Percentiles rank a stretch among this genome's conserved stretches.
Evolutionary conservation across 2,888 invertebrate species (phyloP).

Genomic region (Rhagonycha lutea): DNA sequence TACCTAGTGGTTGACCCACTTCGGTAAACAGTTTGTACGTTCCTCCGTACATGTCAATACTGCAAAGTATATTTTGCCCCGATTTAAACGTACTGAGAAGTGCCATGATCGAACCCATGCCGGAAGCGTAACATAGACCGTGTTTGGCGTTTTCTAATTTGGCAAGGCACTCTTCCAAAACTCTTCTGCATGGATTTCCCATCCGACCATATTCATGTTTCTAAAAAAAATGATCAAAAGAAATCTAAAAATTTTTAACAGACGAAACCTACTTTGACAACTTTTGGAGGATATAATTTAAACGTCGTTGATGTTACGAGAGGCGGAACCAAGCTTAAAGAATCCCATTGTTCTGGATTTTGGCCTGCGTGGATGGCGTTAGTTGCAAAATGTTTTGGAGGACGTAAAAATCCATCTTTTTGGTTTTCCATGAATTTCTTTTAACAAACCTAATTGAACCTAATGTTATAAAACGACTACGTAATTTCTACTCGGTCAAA

Average conservation of each 20-base stretch:
- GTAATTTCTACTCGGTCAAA: too few relatives aligned
- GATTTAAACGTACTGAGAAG: slow-evolving; percentile 71
- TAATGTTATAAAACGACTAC: too few relatives aligned
- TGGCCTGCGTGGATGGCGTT: slow-evolving; percentile 91
- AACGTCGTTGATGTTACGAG: slow-evolving; percentile 91
- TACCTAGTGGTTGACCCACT: slow-evolving; percentile 60
- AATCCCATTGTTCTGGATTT: slow-evolving; percentile 87
- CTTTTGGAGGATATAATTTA: slow-evolving; percentile 84
- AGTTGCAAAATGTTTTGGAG: slow-evolving; percentile 78
- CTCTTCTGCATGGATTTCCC: slow-evolving; percentile 87
- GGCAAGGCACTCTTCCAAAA: slow-evolving; percentile 83
- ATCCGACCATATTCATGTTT: slow-evolving; percentile 87
- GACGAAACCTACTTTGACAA: not conserved
- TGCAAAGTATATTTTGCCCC: slow-evolving; percentile 87
- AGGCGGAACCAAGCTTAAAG: slow-evolving; percentile 84
- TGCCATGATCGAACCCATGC: slow-evolving; percentile 79
- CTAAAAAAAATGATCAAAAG: slow-evolving; percentile 52
- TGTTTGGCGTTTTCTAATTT: slow-evolving; percentile 83
- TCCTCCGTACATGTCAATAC: slow-evolving; percentile 92
- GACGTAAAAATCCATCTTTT: slow-evolving; percentile 58
- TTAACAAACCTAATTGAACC: too few relatives aligned
- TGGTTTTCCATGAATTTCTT: not conserved
- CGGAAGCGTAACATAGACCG: slow-evolving; percentile 80
- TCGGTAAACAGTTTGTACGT: slow-evolving; percentile 70
- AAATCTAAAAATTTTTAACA: not conserved